A percentile compares a stretch with the other conserved stretches of the same genome.
phyloP scores from a whole-genome alignment of 2,888 invertebrate genomes.

The Sycophila texana region DNA sequence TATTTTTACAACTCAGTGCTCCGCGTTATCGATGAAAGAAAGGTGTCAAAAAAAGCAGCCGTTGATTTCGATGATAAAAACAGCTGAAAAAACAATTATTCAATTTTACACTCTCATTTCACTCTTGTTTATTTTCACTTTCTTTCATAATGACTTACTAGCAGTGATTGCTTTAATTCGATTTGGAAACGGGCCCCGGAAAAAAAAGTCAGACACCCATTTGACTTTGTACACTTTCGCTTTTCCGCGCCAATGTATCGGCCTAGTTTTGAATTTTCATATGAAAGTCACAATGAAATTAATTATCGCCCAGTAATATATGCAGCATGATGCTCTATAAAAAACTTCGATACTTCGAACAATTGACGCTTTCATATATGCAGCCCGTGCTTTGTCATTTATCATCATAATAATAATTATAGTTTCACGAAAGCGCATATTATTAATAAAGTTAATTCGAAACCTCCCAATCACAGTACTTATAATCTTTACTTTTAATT shows the following conservation, averaged over 20 bases:
- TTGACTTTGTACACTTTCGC: constrained; percentile 13
- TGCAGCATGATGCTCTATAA: background rate
- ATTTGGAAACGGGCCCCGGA: background rate
- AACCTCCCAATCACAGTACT: no score
- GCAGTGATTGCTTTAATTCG: background rate
- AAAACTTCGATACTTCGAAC: background rate
- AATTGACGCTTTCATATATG: background rate
- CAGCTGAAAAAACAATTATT: no score
- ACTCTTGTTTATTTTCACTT: background rate
- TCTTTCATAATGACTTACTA: background rate
- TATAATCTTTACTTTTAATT: no score
- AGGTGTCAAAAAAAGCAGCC: no score
- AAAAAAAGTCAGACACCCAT: background rate
- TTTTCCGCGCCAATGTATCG: constrained; percentile 3
- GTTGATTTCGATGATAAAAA: no score
- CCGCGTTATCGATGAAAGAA: no score
- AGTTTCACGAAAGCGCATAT: background rate
- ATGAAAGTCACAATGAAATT: constrained; percentile 12
- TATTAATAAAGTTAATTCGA: background rate
- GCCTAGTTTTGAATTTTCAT: background rate
- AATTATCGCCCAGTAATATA: constrained; percentile 9
- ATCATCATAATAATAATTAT: background rate
- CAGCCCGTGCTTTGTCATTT: background rate
- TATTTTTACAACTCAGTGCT: no score
- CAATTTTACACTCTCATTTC: no score